Evolutionary conservation across 2,888 invertebrate genomes (phyloP), one percentile per base, ranked within the genome.

Genomic region (Oscheius sp.): DNA sequence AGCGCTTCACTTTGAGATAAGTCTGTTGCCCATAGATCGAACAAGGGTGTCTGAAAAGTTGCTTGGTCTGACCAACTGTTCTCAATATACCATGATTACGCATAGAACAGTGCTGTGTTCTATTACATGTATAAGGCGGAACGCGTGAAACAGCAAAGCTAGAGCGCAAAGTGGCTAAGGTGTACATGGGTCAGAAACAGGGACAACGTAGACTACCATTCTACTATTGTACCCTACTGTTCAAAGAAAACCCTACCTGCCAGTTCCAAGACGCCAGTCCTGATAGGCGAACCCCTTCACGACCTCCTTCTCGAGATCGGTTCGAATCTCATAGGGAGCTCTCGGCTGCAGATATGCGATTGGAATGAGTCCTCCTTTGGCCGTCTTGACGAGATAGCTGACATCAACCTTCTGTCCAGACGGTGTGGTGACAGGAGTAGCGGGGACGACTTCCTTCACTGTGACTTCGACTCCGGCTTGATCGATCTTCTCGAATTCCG

Each of bases 181-280:
- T 21, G 21, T 21, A 21, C 21, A 21, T 21, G 21, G 21, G 21
- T 21, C 21, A 21, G 21, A 21, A 21, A 21, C 21, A 21, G 21
- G 21, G 21, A 21, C 21, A 21, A 21, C 21, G 21, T 21, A 21
- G 21, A 21, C 21, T 21, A 21, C 21, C 21, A 21, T 21, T 21
- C 21, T 21, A 21, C 21, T 21, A 21, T 21, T 21, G 21, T 21
- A 0, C 21, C 21, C 21, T 21, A 21, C 21, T 21, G 21, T 21
- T 21, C 21, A 21, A 21, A 21, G 21, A 21, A 21, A 42, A 7
- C n/a, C 9, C 32, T 32, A 70, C 58, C 47, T 47, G 11, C 70
- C 70, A 55, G 53, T 59, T n/a, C 58, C 57, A 42, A 60, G 29
- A 29, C 59, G 47, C 58, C 35, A 70, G 35, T 70, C 70, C 1